Conservation (phyloP, 1,140 invertebrate species). For the Danaus melanippus region DNA sequence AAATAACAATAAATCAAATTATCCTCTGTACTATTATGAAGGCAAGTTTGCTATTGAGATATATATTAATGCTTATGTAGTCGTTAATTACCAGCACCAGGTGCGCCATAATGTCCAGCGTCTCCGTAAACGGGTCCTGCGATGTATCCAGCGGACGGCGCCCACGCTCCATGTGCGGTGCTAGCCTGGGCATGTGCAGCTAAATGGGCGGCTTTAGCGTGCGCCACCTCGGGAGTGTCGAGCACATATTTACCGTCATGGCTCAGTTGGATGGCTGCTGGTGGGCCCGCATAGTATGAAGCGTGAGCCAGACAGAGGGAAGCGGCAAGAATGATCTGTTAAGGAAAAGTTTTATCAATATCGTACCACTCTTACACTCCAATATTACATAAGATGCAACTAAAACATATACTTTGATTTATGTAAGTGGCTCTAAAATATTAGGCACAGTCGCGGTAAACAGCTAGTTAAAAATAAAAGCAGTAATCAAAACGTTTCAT, state of each 20-base stretch:
- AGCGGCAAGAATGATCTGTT: constrained; percentile 57
- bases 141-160: constrained; percentile 40
- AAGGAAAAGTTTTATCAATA: neutral
- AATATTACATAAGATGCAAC: no score
- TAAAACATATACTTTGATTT: no score
- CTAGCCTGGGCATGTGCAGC: constrained; percentile 59
- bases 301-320: constrained; percentile 58
- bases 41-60: no score
- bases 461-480: no score
- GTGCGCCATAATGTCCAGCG: constrained; percentile 57
- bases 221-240: constrained; percentile 65
- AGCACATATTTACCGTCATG: constrained; percentile 59
- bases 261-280: constrained; percentile 61
- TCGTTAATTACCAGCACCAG: constrained; percentile 48
- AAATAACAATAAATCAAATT: neutral
- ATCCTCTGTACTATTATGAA: neutral
- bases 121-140: constrained; percentile 46
- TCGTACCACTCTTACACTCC: neutral
- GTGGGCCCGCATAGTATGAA: constrained; percentile 57
- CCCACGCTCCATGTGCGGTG: constrained; percentile 48
- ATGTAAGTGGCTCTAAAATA: no score
- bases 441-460: no score
- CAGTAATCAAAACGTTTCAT: no score
- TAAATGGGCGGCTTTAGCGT: constrained; percentile 62
- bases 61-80: no score